Percentiles rank a stretch among this genome's conserved stretches.
These are phyloP conservation scores for Pseudopodoces humilis DNA, from an alignment of 2,113 vertebrate genomes.

Conservation along the genomic window DNA sequence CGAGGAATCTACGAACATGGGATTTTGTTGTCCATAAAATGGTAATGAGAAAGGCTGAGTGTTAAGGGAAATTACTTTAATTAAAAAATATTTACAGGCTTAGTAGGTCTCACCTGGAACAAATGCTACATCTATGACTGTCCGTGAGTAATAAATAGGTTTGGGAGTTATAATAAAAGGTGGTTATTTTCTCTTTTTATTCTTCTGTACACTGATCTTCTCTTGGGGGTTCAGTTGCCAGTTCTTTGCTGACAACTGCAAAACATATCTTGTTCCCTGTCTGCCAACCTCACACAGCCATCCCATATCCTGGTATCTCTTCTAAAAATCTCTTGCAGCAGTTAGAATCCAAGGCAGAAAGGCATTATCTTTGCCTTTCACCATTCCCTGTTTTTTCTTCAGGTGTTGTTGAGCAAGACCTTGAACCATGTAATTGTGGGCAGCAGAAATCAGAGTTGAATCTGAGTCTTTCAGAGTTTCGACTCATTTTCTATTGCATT, in stretches of 20 bases:
- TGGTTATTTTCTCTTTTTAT: not conserved
- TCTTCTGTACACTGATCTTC: not conserved
- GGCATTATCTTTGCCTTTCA: not conserved
- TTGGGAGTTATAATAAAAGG: not conserved
- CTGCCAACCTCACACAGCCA: not conserved
- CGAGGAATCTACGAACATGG: not conserved
- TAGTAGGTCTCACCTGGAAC: not conserved
- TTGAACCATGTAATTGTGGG: not conserved
- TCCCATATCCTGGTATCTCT: not conserved
- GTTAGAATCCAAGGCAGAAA: not conserved
- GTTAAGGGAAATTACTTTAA: not conserved
- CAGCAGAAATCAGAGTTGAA: not conserved
- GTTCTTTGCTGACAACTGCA: not conserved
- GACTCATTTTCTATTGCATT: not conserved
- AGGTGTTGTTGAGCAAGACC: not conserved
- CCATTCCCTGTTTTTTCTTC: not conserved
- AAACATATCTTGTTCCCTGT: not conserved
- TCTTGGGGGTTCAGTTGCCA: not conserved
- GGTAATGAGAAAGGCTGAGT: not conserved
- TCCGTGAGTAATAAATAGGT: not conserved
- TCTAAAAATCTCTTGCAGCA: not conserved
- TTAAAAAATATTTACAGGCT: not conserved
- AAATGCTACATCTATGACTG: not conserved
- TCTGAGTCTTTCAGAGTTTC: not conserved
- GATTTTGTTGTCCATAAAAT: not conserved